Percentiles rank a stretch among this genome's conserved stretches.
phyloP scores from a whole-genome alignment of 2,797 vertebrate species.

The Sylvilagus floridanus region DNA sequence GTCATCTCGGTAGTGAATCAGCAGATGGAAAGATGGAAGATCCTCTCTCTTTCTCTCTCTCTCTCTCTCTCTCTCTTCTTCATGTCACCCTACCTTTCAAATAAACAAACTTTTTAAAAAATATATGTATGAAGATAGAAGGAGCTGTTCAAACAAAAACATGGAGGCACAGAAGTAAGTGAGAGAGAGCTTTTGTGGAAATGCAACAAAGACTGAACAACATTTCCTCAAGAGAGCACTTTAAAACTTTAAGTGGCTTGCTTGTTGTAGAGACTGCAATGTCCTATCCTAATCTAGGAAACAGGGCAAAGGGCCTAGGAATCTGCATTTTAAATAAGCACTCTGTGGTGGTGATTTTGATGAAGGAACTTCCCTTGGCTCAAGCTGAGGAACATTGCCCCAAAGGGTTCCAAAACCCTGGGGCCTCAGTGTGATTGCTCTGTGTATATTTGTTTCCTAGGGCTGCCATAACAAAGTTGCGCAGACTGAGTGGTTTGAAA shows the following conservation, averaged over 20 bases:
- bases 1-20: no score
- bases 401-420: conserved; percentile 49
- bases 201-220: conserved; percentile 32
- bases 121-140: background rate
- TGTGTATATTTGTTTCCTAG: conserved; percentile 51
- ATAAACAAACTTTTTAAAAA: no score
- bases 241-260: conserved; percentile 49
- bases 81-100: no score
- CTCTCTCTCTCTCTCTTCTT: no score
- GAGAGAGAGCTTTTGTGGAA: conserved; percentile 2
- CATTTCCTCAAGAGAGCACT: conserved; percentile 31
- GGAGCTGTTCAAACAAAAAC: conserved; percentile 27
- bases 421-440: conserved; percentile 24
- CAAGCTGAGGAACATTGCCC: conserved; percentile 44
- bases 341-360: conserved; percentile 38
- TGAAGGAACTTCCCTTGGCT: background rate
- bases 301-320: background rate
- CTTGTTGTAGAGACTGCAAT: conserved; percentile 45
- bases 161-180: background rate
- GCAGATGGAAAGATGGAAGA: no score
- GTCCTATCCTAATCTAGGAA: conserved; percentile 23
- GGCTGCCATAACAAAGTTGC: conserved; percentile 35
- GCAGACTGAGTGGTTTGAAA: conserved; percentile 20
- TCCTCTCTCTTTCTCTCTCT: no score
- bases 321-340: conserved; percentile 42